These are phyloP conservation scores for Cygnus buccinator DNA, from an alignment of 2,113 vertebrate genomes.

Conservation along the genomic window DNA sequence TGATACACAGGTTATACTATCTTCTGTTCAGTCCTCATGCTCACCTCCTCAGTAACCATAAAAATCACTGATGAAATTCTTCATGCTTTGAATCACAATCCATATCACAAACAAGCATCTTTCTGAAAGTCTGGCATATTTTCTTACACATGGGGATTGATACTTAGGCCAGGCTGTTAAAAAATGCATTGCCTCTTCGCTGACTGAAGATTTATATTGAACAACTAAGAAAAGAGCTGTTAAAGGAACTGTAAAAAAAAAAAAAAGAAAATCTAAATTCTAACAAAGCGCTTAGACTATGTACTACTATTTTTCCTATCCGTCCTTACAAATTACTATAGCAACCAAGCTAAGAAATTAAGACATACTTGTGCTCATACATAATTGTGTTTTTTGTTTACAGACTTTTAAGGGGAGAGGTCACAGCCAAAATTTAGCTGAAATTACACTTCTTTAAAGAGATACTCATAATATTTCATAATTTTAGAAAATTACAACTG, in stretches of 20 bases:
- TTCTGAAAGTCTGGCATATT: not conserved
- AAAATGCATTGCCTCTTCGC: not conserved
- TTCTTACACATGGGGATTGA: not conserved
- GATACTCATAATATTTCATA: not conserved
- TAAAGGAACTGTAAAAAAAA: too few species aligned
- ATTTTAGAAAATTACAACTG: not conserved
- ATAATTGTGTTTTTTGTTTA: not conserved
- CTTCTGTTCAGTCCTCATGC: not conserved
- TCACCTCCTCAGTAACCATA: not conserved
- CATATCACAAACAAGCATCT: not conserved
- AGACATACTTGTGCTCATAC: not conserved
- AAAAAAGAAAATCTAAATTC: not conserved
- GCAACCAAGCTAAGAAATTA: not conserved
- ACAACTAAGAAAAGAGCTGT: not conserved
- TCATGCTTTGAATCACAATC: not conserved
- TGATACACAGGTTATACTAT: not conserved
- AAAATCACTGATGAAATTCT: not conserved
- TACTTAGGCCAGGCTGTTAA: not conserved
- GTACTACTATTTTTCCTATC: not conserved
- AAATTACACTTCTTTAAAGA: not conserved
- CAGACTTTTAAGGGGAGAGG: not conserved
- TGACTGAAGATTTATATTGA: not conserved
- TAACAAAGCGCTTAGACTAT: not conserved
- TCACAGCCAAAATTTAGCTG: not conserved
- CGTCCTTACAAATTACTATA: not conserved